Conservation (phyloP, 2,888 invertebrate species). For the Boloria euphrosyne region DNA sequence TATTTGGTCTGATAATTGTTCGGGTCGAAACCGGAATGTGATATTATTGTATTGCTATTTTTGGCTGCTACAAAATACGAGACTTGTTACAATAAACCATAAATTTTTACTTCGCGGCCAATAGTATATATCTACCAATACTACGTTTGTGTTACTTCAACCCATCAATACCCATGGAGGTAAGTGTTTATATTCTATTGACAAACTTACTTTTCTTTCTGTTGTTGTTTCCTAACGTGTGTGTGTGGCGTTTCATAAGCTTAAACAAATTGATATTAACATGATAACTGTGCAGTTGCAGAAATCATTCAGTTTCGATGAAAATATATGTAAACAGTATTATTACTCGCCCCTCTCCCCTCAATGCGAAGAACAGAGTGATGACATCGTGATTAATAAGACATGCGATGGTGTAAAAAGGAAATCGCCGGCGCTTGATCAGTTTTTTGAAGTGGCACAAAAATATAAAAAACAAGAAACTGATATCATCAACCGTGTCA, state of each 20-base stretch:
- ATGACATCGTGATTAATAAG: background rate
- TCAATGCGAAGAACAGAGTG: background rate
- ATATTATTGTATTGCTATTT: no score
- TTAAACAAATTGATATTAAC: background rate
- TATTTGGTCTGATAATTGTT: no score
- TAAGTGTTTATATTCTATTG: background rate
- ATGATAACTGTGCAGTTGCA: background rate
- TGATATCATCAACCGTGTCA: background rate
- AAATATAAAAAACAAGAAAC: background rate
- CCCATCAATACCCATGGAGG: no score
- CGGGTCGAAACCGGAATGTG: no score
- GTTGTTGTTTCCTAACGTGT: background rate
- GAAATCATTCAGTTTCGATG: background rate
- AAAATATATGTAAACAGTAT: background rate
- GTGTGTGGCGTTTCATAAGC: background rate
- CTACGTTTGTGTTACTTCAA: no score
- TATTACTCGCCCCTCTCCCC: background rate
- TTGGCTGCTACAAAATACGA: no score
- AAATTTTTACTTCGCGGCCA: no score
- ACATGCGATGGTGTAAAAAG: background rate
- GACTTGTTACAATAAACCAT: no score
- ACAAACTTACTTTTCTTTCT: conserved; percentile 1
- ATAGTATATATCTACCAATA: no score
- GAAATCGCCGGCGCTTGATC: background rate
- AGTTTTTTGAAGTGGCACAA: background rate